Conservation (phyloP, 2,888 invertebrate species). For the Acheta domesticus region DNA sequence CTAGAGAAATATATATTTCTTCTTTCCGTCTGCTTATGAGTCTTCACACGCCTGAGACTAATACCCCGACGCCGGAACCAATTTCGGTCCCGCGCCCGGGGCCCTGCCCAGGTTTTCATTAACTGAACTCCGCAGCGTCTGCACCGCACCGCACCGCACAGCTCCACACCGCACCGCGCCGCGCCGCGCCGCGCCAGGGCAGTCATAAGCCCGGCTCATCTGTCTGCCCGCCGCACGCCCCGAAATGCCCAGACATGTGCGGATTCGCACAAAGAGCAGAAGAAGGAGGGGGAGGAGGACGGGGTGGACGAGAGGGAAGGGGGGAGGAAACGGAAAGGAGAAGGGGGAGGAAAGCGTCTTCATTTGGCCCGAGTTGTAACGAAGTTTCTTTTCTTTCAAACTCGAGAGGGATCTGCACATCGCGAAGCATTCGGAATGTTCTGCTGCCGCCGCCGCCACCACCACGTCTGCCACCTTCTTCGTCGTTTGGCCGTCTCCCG, state of each 20-base stretch:
- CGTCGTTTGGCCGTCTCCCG: no score
- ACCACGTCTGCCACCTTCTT: not conserved
- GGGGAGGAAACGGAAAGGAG: not conserved
- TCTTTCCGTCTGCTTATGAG: not conserved
- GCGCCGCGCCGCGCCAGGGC: not conserved
- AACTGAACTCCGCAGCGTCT: not conserved
- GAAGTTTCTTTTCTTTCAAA: slow-evolving; percentile 18
- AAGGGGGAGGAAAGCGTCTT: not conserved
- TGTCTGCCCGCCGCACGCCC: not conserved
- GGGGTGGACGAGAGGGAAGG: not conserved
- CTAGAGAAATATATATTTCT: slow-evolving; percentile 5
- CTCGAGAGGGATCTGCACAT: slow-evolving; percentile 1
- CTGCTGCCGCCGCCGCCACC: not conserved
- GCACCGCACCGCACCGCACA: not conserved
- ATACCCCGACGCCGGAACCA: not conserved
- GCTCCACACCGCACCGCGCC: not conserved
- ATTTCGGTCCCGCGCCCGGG: not conserved
- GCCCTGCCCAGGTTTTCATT: not conserved
- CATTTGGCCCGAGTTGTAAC: slow-evolving; percentile 10
- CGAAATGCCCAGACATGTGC: slow-evolving; percentile 9
- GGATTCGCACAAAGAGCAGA: not conserved
- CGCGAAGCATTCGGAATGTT: not conserved
- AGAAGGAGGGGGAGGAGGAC: not conserved
- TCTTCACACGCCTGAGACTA: slow-evolving; percentile 1
- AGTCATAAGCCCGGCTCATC: slow-evolving; percentile 18